Evolutionary conservation across 2,113 vertebrate species (phyloP).

Genomic region (human): GRCh38 chr1:234308501-234309000

Average conservation of each 20-base stretch:
- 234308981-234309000: not conserved
- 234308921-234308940: not conserved
- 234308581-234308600: not conserved
- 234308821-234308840: not conserved
- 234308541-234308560: too few species aligned
- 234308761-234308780: not conserved
- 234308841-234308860: not conserved
- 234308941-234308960: not conserved
- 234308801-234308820: not conserved
- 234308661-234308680: too few species aligned
- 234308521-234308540: too few species aligned
- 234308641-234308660: not conserved
- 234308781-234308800: not conserved
- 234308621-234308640: not conserved
- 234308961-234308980: not conserved
- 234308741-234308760: not conserved
- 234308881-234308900: not conserved
- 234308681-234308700: not conserved
- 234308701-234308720: too few species aligned
- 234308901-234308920: not conserved
- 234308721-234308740: too few species aligned
- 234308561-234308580: too few species aligned
- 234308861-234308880: not conserved
- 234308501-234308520: too few species aligned
- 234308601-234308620: too few species aligned